Percentiles rank a stretch among this genome's conserved stretches.
Conservation (phyloP, 2,113 vertebrate species). For the Semnornis frantzii region DNA sequence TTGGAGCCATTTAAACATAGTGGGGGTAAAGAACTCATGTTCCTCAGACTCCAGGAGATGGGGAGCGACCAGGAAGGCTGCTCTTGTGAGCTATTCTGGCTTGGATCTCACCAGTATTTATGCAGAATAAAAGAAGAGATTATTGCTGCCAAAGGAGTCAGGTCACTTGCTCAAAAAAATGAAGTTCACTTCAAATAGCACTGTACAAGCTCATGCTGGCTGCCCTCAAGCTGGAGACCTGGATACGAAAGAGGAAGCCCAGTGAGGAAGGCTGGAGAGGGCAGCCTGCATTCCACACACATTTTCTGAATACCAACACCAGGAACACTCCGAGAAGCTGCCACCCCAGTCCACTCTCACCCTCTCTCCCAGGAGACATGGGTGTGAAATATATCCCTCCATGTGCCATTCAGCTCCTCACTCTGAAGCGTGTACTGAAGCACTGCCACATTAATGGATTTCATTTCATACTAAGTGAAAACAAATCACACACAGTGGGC, state of each 20-base stretch:
- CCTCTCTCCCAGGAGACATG: neutral
- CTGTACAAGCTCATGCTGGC: neutral
- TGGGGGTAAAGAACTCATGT: neutral
- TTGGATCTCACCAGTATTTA: neutral
- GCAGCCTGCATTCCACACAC: neutral
- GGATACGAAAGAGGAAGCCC: neutral
- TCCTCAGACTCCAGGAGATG: neutral
- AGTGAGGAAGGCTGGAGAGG: neutral
- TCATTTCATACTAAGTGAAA: neutral
- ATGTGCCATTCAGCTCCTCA: neutral
- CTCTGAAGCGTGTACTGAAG: neutral
- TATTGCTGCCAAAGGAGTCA: neutral
- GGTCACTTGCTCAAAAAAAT: neutral
- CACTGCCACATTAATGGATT: neutral
- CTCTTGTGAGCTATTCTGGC: neutral
- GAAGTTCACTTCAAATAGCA: neutral
- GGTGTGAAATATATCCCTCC: neutral
- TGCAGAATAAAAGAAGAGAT: accelerated
- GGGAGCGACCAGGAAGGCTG: neutral
- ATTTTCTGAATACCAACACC: neutral
- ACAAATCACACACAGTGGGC: neutral
- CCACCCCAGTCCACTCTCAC: neutral
- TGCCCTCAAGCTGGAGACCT: neutral
- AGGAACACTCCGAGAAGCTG: neutral
- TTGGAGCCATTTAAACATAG: neutral